phyloP scores from a whole-genome alignment of 1,140 invertebrate species.

The Papilio polyxenes region DNA sequence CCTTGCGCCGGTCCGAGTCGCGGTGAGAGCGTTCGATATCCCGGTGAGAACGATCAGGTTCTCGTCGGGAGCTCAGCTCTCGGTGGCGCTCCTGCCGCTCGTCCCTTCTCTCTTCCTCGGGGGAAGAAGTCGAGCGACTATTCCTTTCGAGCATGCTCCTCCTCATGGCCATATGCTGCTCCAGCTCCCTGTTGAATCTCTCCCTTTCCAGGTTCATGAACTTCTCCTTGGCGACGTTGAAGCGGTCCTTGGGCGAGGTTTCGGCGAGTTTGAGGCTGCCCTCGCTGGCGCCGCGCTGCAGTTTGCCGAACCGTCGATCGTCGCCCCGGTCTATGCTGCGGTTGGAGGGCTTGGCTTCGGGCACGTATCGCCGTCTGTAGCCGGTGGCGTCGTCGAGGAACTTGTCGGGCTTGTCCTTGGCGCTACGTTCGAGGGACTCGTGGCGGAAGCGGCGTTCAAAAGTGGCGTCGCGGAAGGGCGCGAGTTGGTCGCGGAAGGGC shows the following conservation, averaged over 20 bases:
- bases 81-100: constrained; percentile 73
- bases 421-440: constrained; percentile 69
- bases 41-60: constrained; percentile 72
- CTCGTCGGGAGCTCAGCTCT: constrained; percentile 67
- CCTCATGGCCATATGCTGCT: constrained; percentile 77
- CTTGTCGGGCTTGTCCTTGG: constrained; percentile 68
- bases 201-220: constrained; percentile 89
- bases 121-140: constrained; percentile 78
- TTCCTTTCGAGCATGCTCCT: constrained; percentile 77
- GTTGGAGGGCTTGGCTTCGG: constrained; percentile 74
- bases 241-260: constrained; percentile 86
- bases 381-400: constrained; percentile 62
- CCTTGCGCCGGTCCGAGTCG: constrained; percentile 69
- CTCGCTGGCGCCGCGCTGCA: constrained; percentile 72
- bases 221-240: constrained; percentile 91
- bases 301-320: constrained; percentile 70
- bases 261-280: constrained; percentile 74
- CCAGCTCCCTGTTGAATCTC: constrained; percentile 81
- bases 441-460: constrained; percentile 73
- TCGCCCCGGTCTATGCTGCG: constrained; percentile 72
- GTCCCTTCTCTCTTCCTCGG: constrained; percentile 75
- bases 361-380: constrained; percentile 67
- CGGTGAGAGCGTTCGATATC: constrained; percentile 70
- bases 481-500: constrained; percentile 67
- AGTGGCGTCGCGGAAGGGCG: constrained; percentile 68